Conservation (phyloP, 2,113 vertebrate species). For the Eidolon helvum region DNA sequence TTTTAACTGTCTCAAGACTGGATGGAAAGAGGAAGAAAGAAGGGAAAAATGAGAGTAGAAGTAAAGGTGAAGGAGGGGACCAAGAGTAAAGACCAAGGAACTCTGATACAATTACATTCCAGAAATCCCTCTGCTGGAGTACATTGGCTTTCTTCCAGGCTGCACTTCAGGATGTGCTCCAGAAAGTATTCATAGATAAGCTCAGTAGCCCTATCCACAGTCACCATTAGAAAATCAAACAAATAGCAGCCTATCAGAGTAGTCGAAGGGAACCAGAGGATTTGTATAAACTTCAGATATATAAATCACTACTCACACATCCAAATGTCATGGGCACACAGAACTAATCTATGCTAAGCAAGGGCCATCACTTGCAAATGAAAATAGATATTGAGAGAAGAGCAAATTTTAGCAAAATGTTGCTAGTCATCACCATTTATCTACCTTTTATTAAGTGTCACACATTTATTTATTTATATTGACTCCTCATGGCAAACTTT, state of each 20-base stretch:
- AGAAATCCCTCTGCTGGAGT: neutral
- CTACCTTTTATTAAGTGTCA: neutral
- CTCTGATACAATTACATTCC: neutral
- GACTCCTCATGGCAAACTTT: neutral
- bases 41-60: neutral
- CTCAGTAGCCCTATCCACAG: neutral
- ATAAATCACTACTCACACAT: neutral
- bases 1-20: slow-evolving; percentile 36
- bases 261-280: neutral
- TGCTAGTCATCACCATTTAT: neutral
- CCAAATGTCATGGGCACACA: neutral
- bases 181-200: neutral
- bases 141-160: neutral
- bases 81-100: neutral
- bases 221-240: neutral
- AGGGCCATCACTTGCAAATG: neutral
- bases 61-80: neutral
- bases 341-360: neutral
- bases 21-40: neutral
- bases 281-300: neutral
- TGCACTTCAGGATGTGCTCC: neutral
- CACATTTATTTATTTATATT: slow-evolving; percentile 17
- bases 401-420: neutral
- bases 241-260: neutral
- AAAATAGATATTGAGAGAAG: neutral